Base-by-base conservation (phyloP, 2,797 vertebrate species). In the Liasis olivaceus region DNA sequence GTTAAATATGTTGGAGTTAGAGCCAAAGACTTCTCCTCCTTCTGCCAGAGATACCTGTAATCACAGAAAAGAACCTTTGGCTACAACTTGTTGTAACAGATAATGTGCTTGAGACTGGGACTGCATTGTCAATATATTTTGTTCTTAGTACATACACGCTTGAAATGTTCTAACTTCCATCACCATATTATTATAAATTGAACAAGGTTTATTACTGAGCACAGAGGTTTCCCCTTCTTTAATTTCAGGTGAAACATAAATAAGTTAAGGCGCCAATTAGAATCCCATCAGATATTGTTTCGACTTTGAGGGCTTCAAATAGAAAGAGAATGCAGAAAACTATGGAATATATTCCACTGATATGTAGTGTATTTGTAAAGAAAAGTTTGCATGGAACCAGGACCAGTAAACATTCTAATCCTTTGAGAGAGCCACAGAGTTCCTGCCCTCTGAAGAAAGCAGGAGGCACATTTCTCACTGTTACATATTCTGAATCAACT, bases 151-250 rank as follows among this genome's bases (percentile, higher is more conserved):
- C 22, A 31, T 56, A 59, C 58, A 90, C 93, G 31, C 0, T 0
- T 66, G 59, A 66, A 87, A 93, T 89, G 89, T 93, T 87, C 94
- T 91, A 89, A 89, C 90, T 93, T 93, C 77, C 86, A 81, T 91
- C 89, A 93, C 90, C 2, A 1, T 62, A 81, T 81, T 81, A 81
- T 81, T 47, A 47, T 81, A 81, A 47, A 81, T 24, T 12, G 77
- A 81, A 47, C 77, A 12, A 81, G 11, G 42, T 24, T 63, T 56
- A 54, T 81, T 89, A 26, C 36, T 28, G 60, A 62, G 13, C 17
- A n/a, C 28, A 85, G 17, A n/a, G 47, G 7, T 31, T 24, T 69
- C 36, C 22, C 91, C 7, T 8, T 62, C 86, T 92, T 92, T 26
- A 64, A 66, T 56, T 89, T 62, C n/a, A 54, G 0, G 7, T 8